A percentile compares a stretch with the other conserved stretches of the same genome.
phyloP scores from a whole-genome alignment of 1,140 invertebrate species.

The Drosophila suzukii region DNA sequence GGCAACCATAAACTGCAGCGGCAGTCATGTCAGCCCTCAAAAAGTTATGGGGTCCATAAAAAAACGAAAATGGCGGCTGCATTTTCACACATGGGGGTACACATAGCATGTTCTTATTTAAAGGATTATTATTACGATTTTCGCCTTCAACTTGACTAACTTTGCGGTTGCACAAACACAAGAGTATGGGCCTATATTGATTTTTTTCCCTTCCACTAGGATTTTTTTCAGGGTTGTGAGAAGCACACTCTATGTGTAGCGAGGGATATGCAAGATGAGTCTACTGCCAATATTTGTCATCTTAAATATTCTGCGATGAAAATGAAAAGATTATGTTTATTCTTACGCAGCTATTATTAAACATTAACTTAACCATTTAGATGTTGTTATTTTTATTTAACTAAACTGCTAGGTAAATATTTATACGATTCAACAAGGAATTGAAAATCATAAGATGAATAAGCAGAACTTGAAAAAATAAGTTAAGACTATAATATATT shows the following conservation, averaged over 20 bases:
- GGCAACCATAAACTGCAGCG: slow-evolving; percentile 31
- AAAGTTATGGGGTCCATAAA: slow-evolving; percentile 1
- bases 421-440: too few relatives aligned
- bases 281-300: slow-evolving; percentile 1
- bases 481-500: too few relatives aligned
- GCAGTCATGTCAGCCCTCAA: slow-evolving; percentile 1
- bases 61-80: slow-evolving; percentile 1
- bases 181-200: slow-evolving; percentile 33
- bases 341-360: too few relatives aligned
- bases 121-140: slow-evolving; percentile 55
- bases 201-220: slow-evolving; percentile 21
- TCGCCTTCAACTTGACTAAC: slow-evolving; percentile 53
- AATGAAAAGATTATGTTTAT: not conserved
- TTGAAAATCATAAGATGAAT: too few relatives aligned
- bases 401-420: too few relatives aligned
- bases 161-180: slow-evolving; percentile 18
- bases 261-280: not conserved
- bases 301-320: not conserved
- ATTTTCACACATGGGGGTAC: not conserved
- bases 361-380: too few relatives aligned
- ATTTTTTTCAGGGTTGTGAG: slow-evolving; percentile 8
- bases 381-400: too few relatives aligned
- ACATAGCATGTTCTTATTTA: slow-evolving; percentile 3
- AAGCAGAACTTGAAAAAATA: too few relatives aligned
- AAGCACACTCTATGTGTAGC: not conserved